Percentiles rank a stretch among this genome's conserved stretches.
Conservation (phyloP, 2,797 vertebrate genomes). For the Natrix natrix region DNA sequence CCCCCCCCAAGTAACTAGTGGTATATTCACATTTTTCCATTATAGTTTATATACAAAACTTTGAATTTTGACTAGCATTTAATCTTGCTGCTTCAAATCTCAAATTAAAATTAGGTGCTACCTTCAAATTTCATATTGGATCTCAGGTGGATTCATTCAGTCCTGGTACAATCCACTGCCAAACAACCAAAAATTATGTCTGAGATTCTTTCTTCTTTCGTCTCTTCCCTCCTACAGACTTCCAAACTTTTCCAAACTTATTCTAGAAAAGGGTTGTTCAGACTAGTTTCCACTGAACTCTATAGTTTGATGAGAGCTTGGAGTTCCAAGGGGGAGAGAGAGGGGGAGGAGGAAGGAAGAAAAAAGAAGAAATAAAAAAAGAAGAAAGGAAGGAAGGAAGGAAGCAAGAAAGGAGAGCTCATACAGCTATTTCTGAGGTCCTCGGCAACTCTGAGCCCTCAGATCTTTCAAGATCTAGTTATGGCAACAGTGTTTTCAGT, state of each 20-base stretch:
- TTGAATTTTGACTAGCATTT: background rate
- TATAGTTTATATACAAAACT: background rate
- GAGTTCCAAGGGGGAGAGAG: background rate
- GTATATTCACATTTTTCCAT: background rate
- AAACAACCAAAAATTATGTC: background rate
- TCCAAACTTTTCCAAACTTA: background rate
- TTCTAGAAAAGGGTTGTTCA: background rate
- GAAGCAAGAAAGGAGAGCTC: too few species aligned
- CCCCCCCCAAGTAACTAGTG: background rate
- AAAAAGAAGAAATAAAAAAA: too few species aligned
- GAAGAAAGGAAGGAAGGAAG: background rate
- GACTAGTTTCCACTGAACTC: background rate
- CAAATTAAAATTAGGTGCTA: background rate
- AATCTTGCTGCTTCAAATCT: background rate
- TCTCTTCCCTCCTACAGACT: background rate
- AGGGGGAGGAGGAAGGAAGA: too few species aligned
- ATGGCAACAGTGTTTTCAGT: background rate
- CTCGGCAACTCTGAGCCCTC: background rate
- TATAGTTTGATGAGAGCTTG: background rate
- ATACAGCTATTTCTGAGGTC: background rate
- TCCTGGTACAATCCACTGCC: background rate
- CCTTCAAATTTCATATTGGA: background rate
- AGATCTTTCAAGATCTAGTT: background rate
- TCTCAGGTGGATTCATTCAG: background rate
- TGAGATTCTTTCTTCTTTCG: background rate